These are phyloP conservation scores for Chaetoderma sp. DNA, from an alignment of 2,888 invertebrate genomes.

Conservation along the genomic window DNA sequence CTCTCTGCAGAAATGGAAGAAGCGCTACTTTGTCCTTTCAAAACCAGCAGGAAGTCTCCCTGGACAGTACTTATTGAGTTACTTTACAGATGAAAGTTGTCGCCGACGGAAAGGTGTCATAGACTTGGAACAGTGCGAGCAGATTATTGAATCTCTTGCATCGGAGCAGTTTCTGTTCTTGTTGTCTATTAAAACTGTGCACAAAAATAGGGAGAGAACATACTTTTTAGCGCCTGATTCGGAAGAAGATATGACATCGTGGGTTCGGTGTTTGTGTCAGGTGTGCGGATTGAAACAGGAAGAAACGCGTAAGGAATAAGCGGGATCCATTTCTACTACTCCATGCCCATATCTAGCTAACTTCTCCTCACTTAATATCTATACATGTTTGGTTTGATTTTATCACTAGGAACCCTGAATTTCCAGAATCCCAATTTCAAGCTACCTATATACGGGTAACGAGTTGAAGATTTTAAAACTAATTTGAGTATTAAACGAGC, in stretches of 20 bases:
- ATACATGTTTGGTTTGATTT: no score
- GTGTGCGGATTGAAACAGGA: slow-evolving; percentile 79
- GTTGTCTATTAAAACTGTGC: slow-evolving; percentile 62
- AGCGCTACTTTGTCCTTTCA: slow-evolving; percentile 89
- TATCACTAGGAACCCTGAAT: no score
- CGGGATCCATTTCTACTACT: no score
- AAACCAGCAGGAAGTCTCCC: slow-evolving; percentile 92
- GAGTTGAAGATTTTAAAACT: no score
- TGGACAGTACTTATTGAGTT: slow-evolving; percentile 92
- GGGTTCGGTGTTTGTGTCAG: slow-evolving; percentile 94
- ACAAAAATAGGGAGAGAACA: slow-evolving; percentile 77
- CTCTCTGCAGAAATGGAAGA: slow-evolving; percentile 86
- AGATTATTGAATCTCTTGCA: slow-evolving; percentile 75
- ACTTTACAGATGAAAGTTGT: slow-evolving; percentile 81
- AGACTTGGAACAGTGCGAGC: slow-evolving; percentile 95
- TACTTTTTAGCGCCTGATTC: slow-evolving; percentile 94
- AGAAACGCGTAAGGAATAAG: slow-evolving; percentile 52
- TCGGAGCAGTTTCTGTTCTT: slow-evolving; percentile 59
- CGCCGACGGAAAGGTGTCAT: slow-evolving; percentile 71
- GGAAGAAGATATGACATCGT: slow-evolving; percentile 92
- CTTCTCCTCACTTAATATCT: no score
- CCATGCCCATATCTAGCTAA: no score
- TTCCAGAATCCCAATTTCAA: no score
- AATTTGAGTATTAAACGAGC: no score
- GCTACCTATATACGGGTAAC: no score